Evolutionary conservation across 1,140 invertebrate species (phyloP), one percentile per base, ranked within the genome.

Genomic region (Mya arenaria): DNA sequence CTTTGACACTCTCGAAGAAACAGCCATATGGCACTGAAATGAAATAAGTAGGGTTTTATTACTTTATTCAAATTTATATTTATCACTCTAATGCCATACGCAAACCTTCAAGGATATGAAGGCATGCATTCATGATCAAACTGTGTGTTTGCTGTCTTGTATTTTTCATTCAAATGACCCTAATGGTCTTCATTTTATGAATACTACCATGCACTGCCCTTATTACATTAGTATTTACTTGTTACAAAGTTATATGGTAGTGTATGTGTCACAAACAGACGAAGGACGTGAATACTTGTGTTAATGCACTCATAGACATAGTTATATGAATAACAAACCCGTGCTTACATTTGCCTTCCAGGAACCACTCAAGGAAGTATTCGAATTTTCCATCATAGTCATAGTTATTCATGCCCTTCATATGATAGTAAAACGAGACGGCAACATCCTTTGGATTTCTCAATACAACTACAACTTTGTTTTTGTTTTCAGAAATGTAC

Each of bases 361-460:
- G 25, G 25, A 74, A 74, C 15, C 52, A 34, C 19, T 36, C 30
- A 10, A 58, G 52, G 36, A 58, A 74, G 71, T 74, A 28, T 25
- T 37, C 32, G 28, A 74, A 74, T 36, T 34, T 28, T 36, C 71
- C 71, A 23, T 56, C 36, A 60, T 74, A 74, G 8, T 74, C 19
- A 28, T 56, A 58, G 28, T 25, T 60, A 25, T n/a, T 34, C 37
- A 77, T 28, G 15, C 56, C 48, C 19, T 48, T 58, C 1, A 58
- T 2, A 34, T 85, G 84, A 60, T 86, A 48, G 74, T 84, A 89
- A 28, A 69, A 69, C 0, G 87, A 89, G 23, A 89, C 86, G 0
- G 74, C 74, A 0, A 82, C 68, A 65, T 89, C 87, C 66, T 86
- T 87, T 1, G 85, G 81, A 63, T 89, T 84, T 1, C 87, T 69